These are phyloP conservation scores for Plumapathes pennacea DNA, from an alignment of 92 coral and sea anemone species.

Conservation along the genomic window DNA sequence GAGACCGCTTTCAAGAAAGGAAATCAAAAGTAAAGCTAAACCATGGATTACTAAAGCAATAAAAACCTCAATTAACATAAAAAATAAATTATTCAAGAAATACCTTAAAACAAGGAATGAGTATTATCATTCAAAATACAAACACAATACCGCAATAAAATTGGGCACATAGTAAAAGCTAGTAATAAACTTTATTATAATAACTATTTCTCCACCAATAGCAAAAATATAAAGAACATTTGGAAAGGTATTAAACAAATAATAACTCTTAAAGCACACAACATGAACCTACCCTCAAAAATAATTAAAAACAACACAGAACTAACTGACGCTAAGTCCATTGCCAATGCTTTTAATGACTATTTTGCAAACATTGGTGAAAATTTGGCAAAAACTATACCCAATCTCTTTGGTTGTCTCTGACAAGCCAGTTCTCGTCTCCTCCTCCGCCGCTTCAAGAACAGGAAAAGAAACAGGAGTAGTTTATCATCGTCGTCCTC, in stretches of 20 bases:
- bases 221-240: constrained; percentile 28
- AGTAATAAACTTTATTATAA: constrained; percentile 28
- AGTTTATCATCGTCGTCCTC: no score
- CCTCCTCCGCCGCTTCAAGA: no score
- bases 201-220: constrained; percentile 22
- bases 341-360: constrained; percentile 50
- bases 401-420: no score
- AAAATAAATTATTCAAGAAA: constrained; percentile 18
- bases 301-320: constrained; percentile 21
- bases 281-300: constrained; percentile 5
- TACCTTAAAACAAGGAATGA: constrained; percentile 5
- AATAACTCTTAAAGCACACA: constrained; percentile 29
- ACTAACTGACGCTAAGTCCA: constrained; percentile 32
- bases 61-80: constrained; percentile 25
- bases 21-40: constrained; percentile 30
- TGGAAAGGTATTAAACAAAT: constrained; percentile 46
- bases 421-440: no score
- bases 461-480: no score
- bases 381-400: no score
- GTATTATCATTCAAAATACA: constrained; percentile 20
- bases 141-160: constrained; percentile 17
- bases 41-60: constrained; percentile 59
- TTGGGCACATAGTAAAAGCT: constrained; percentile 5
- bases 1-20: constrained; percentile 24
- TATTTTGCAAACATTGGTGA: constrained; percentile 42